Evolutionary conservation across 2,797 vertebrate species (phyloP).

Genomic region (Mycteria americana): DNA sequence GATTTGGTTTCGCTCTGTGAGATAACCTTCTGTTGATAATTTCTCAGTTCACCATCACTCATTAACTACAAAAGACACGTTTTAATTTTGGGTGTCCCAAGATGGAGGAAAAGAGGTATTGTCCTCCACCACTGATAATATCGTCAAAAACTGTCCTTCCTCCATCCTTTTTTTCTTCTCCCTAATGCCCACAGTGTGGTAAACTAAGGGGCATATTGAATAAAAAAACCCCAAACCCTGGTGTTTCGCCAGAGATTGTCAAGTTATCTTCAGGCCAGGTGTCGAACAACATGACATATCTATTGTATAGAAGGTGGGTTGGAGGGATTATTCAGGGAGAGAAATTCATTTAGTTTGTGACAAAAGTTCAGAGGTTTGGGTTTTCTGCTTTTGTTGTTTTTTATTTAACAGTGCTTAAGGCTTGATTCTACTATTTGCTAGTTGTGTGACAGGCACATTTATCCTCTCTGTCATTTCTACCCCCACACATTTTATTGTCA

Average conservation of each 20-base stretch:
- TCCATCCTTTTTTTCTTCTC: neutral
- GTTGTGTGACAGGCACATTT: slow-evolving; percentile 47
- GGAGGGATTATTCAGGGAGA: neutral
- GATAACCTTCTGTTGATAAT: neutral
- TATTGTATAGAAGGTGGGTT: neutral
- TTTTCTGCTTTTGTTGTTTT: slow-evolving; percentile 1
- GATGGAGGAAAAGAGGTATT: neutral
- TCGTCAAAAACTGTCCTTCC: neutral
- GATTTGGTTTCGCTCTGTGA: neutral
- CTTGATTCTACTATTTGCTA: slow-evolving; percentile 26
- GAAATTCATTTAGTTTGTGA: slow-evolving; percentile 27
- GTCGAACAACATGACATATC: neutral
- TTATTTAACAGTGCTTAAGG: slow-evolving; percentile 51
- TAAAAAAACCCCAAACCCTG: neutral
- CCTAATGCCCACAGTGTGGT: neutral
- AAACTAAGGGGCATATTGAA: neutral
- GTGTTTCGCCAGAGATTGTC: neutral
- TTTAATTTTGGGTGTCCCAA: neutral
- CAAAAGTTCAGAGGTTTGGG: slow-evolving; percentile 2
- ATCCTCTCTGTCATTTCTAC: slow-evolving; percentile 48
- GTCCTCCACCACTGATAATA: neutral
- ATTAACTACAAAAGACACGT: neutral
- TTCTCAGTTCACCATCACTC: neutral
- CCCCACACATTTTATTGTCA: slow-evolving; percentile 38
- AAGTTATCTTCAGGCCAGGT: slow-evolving; percentile 13